Evolutionary conservation across 2,888 invertebrate genomes (phyloP), one percentile per base, ranked within the genome.

Genomic region (Agonum fuliginosum): DNA sequence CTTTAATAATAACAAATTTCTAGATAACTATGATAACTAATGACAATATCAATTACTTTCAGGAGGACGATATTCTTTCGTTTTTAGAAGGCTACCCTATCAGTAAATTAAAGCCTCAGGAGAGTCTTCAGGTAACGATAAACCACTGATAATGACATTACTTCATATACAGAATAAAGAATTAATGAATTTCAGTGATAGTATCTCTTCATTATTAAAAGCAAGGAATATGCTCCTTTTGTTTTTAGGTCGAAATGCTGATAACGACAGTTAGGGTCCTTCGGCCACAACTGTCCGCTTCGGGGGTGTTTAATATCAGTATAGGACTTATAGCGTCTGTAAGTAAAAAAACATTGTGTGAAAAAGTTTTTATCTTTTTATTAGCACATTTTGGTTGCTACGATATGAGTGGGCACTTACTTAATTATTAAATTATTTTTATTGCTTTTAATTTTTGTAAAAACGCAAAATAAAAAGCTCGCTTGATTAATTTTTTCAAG

Each of bases 301-400:
- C 84, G 0, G 83, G 83, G 67, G 82, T 84, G 27, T 83, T 85
- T 69, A 83, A 82, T 1, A 80, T 85, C 43, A 82, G 83, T 1
- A 83, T 82, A 0, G 70, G 82, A 58, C 79, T 84, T 46, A 78
- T 84, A 3, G 84, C 84, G 65, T 83, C 84, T 43, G 84, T 84
- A 80, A 83, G 83, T 81, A 62, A n/a, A n/a, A n/a, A n/a, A n/a
- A n/a, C n/a, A n/a, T n/a, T n/a, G n/a, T n/a, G n/a, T n/a, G n/a
- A n/a, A n/a, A n/a, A n/a, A n/a, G n/a, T n/a, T n/a, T n/a, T n/a
- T n/a, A n/a, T n/a, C n/a, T n/a, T n/a, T n/a, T n/a, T n/a, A n/a
- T n/a, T n/a, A n/a, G n/a, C n/a, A n/a, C n/a, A n/a, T n/a, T n/a
- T n/a, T n/a, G n/a, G n/a, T n/a, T n/a, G n/a, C n/a, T n/a, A n/a